These are phyloP conservation scores for Musca vetustissima DNA, from an alignment of 1,140 invertebrate genomes.

Conservation along the genomic window DNA sequence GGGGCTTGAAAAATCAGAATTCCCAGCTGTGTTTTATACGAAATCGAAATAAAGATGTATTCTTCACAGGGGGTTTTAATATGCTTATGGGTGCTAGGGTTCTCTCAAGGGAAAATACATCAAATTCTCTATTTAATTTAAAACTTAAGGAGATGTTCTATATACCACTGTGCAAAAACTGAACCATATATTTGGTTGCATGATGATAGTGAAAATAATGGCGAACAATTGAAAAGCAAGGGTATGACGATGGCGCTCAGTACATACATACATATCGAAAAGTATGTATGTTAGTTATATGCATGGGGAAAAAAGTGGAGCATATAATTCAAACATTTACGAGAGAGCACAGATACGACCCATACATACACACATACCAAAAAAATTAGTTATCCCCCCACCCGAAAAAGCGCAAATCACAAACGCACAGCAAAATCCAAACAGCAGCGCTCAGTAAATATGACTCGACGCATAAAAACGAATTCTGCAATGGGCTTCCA, in stretches of 20 bases:
- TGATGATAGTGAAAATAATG: conserved; percentile 21
- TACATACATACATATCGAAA: no score
- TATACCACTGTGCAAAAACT: conserved; percentile 15
- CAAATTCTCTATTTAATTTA: no score
- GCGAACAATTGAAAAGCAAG: background rate
- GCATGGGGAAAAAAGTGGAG: conserved; percentile 12
- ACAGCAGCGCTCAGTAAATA: background rate
- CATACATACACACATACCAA: no score
- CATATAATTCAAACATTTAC: background rate
- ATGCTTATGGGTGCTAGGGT: no score
- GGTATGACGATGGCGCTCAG: background rate
- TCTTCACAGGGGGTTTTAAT: no score
- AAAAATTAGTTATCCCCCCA: background rate
- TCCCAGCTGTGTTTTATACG: no score
- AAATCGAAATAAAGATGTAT: no score
- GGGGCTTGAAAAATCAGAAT: no score
- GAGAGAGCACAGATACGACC: background rate
- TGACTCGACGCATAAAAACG: conserved; percentile 25
- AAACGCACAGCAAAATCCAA: conserved; percentile 31
- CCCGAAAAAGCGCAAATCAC: conserved; percentile 33
- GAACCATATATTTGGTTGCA: background rate
- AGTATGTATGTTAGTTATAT: background rate
- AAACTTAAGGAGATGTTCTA: no score
- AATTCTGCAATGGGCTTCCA: conserved; percentile 37
- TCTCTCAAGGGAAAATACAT: no score